A percentile compares a stretch with the other conserved stretches of the same genome.
phyloP scores from a whole-genome alignment of 2,888 invertebrate species.

The Tetheella fluctuosa region DNA sequence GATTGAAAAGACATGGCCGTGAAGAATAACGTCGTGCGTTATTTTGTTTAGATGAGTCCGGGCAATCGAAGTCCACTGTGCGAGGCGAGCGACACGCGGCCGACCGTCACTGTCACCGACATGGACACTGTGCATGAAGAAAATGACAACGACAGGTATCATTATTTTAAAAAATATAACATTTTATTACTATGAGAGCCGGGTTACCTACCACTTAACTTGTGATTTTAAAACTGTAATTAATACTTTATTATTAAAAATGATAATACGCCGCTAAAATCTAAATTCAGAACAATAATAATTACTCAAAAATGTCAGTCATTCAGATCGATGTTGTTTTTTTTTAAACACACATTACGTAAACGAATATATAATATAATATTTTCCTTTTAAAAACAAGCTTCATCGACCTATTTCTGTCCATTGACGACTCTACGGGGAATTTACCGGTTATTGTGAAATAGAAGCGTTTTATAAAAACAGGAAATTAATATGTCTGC shows the following conservation, averaged over 20 bases:
- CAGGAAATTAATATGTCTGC: conserved; percentile 50
- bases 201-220: too few relatives aligned
- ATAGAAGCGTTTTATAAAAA: conserved; percentile 30
- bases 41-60: conserved; percentile 71
- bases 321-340: too few relatives aligned
- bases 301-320: too few relatives aligned
- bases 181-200: not conserved
- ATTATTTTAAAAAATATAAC: conserved; percentile 11
- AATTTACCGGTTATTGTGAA: conserved; percentile 17
- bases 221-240: too few relatives aligned
- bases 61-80: conserved; percentile 61
- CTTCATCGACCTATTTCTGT: conserved; percentile 1
- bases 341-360: too few relatives aligned
- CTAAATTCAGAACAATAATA: too few relatives aligned
- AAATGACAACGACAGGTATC: conserved; percentile 77
- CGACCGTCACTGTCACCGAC: conserved; percentile 72
- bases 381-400: not conserved
- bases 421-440: not conserved
- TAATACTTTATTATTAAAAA: too few relatives aligned
- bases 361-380: too few relatives aligned
- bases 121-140: conserved; percentile 82
- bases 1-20: conserved; percentile 30
- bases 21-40: conserved; percentile 31
- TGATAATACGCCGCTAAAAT: too few relatives aligned
- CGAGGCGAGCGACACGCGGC: conserved; percentile 64